phyloP scores from a whole-genome alignment of 2,888 invertebrate genomes.

The Caenorhabditis macrosperma region DNA sequence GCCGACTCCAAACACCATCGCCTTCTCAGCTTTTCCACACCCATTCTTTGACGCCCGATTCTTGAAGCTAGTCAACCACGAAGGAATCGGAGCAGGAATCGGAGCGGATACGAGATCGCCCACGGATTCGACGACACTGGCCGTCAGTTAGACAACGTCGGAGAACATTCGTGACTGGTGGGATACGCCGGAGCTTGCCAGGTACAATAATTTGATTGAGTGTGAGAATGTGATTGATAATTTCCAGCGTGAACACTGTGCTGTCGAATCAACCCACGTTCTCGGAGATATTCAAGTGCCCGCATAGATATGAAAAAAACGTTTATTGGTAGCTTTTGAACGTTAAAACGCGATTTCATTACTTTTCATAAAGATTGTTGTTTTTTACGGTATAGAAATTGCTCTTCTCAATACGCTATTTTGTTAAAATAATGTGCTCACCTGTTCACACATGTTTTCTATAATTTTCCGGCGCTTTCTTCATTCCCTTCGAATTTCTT shows the following conservation, averaged over 20 bases:
- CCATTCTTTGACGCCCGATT: slow-evolving; percentile 93
- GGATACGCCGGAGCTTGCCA: slow-evolving; percentile 84
- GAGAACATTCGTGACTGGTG: slow-evolving; percentile 98
- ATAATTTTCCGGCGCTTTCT: too few species aligned
- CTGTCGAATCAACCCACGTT: slow-evolving; percentile 88
- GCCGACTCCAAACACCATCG: slow-evolving; percentile 83
- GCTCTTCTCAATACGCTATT: too few species aligned
- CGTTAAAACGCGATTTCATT: background rate
- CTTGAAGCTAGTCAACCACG: slow-evolving; percentile 89
- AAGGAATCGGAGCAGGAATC: slow-evolving; percentile 80
- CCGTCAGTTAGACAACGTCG: slow-evolving; percentile 93
- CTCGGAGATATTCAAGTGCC: slow-evolving; percentile 90
- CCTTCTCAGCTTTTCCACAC: slow-evolving; percentile 94
- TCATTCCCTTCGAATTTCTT: too few species aligned
- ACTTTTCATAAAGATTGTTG: slow-evolving; percentile 7
- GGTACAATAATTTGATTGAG: too few species aligned
- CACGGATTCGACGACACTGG: slow-evolving; percentile 85
- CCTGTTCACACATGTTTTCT: too few species aligned
- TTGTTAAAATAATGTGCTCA: too few species aligned
- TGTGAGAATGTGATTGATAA: too few species aligned
- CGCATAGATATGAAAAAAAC: too few species aligned
- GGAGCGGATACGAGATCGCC: slow-evolving; percentile 80
- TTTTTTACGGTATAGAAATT: too few species aligned
- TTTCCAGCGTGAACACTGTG: slow-evolving; percentile 69
- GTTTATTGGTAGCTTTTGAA: too few species aligned